A percentile compares a stretch with the other conserved stretches of the same genome.
phyloP scores from a whole-genome alignment of 53 echinoderm and acorn worm species.

The Apostichopus leukothele region DNA sequence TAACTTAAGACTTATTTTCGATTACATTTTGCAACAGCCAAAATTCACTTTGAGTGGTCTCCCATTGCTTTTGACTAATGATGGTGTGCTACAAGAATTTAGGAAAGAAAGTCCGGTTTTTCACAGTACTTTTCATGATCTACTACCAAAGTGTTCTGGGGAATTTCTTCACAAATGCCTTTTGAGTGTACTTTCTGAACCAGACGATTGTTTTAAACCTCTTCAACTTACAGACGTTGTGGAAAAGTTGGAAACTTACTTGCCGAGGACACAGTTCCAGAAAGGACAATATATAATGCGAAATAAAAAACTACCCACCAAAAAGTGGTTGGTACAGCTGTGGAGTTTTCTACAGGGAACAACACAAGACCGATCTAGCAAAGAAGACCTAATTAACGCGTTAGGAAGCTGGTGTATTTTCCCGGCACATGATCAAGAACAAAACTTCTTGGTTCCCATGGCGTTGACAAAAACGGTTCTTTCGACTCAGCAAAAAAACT shows the following conservation, averaged over 20 bases:
- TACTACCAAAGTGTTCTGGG: background rate
- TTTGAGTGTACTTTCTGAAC: background rate
- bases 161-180: conserved; percentile 24
- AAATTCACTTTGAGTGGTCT: background rate
- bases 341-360: background rate
- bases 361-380: background rate
- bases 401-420: conserved; percentile 7
- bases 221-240: background rate
- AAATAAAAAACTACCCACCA: background rate
- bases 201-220: background rate
- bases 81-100: background rate
- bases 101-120: background rate
- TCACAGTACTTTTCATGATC: background rate
- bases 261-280: background rate
- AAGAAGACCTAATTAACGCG: background rate
- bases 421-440: background rate
- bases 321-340: background rate
- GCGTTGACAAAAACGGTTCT: background rate
- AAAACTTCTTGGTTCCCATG: background rate
- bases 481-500: background rate
- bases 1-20: background rate
- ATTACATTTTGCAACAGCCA: background rate
- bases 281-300: background rate
- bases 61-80: conserved; percentile 12
- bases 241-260: background rate